Evolutionary conservation across 2,797 vertebrate species (phyloP), one percentile per base, ranked within the genome.

Genomic region (Tiaroga cobitis): DNA sequence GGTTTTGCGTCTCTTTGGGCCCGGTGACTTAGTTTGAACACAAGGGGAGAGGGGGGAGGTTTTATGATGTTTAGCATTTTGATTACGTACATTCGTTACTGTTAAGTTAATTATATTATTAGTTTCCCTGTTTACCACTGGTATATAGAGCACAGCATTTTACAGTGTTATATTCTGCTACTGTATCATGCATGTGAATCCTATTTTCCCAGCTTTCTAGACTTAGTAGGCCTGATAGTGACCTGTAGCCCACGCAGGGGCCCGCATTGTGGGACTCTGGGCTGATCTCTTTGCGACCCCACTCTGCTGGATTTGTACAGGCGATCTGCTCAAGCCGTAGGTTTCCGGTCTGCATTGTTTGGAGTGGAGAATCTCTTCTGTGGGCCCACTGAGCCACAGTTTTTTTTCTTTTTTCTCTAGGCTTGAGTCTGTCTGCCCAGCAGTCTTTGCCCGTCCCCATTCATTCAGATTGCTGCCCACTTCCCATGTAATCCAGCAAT

Each of bases 221-320:
- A 67, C 72, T 80, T 79, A 77, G 49, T 67, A 84, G 39, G 78
- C 41, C 73, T 63, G 37, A 84, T 65, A 11, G 43, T 84, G 82
- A 86, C 70, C 76, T 76, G 56, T 77, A 83, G 68, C 83, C 83
- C 78, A 82, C 80, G n/a, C 83, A 83, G 70, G 32, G 49, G 18
- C 41, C 51, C 2, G 26, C 18, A 37, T 68, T 80, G 81, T 70
- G 80, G 63, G 63, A 86, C 72, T 56, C 56, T 68, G 19, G 19
- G 65, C 86, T 74, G 65, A 19, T 69, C 73, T 68, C 75, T 65
- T n/a, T 77, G 65, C 34, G 43, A 88, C 54, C 87, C 70, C 68
- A 78, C 77, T 88, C 49, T 63, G 83, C 21, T 78, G 68, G 68
- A 81, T 87, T 87, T 88, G 72, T 89, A 67, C n/a, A 39, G 56